These are phyloP conservation scores for Yponomeuta plumbellus DNA, from an alignment of 2,888 invertebrate species.

Conservation along the genomic window DNA sequence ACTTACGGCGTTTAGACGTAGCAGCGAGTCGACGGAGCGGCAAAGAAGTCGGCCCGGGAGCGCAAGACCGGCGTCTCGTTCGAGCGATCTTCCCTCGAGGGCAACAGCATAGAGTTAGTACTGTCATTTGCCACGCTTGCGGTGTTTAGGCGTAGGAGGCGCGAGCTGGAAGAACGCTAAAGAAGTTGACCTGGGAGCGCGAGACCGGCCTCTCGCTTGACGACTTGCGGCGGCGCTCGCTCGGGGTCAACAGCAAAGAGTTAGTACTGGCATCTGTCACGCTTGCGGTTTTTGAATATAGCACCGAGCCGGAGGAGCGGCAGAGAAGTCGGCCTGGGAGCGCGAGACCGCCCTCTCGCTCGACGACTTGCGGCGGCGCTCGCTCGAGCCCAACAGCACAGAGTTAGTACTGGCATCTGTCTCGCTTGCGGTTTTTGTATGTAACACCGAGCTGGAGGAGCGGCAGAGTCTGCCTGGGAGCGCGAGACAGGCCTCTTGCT, in stretches of 20 bases:
- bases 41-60: no score
- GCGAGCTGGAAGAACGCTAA: constrained; percentile 92
- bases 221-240: constrained; percentile 89
- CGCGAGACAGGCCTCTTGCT: constrained; percentile 91
- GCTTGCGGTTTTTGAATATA: background rate
- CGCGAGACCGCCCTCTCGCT: constrained; percentile 91
- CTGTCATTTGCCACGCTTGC: background rate
- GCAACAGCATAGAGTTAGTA: constrained; percentile 91
- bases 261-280: constrained; percentile 44
- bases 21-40: no score
- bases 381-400: constrained; percentile 92
- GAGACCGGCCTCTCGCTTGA: constrained; percentile 92
- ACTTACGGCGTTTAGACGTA: no score
- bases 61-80: constrained; percentile 91
- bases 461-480: constrained; percentile 92
- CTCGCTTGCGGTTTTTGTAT: background rate
- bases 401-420: constrained; percentile 74
- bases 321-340: constrained; percentile 93
- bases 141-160: constrained; percentile 73
- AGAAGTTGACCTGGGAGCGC: constrained; percentile 93
- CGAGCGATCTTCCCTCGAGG: constrained; percentile 91
- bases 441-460: constrained; percentile 87
- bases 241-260: constrained; percentile 94
- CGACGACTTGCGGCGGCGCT: constrained; percentile 91
- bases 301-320: constrained; percentile 88